Conservation (phyloP, 2,888 invertebrate genomes). For the Rotaria magnacalcarata region DNA sequence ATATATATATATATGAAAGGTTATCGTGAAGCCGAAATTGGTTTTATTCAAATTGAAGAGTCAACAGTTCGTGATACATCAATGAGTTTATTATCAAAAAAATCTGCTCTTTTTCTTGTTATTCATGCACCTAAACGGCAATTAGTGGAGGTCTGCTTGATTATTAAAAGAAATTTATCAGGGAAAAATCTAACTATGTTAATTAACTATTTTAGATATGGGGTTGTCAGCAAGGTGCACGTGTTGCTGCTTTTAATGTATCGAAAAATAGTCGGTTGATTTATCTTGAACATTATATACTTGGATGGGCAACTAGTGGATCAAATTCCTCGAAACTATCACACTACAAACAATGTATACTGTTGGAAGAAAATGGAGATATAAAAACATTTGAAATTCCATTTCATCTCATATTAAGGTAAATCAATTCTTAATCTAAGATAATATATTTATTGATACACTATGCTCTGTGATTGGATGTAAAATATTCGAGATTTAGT, state of each 20-base stretch:
- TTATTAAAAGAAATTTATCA: background rate
- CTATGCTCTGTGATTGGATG: no score
- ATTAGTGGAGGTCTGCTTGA: constrained; percentile 69
- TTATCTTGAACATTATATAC: constrained; percentile 74
- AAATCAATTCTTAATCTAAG: background rate
- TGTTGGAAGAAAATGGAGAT: constrained; percentile 77
- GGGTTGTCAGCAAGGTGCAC: constrained; percentile 79
- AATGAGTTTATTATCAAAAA: constrained; percentile 47
- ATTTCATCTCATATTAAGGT: constrained; percentile 77
- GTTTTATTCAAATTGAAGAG: constrained; percentile 79
- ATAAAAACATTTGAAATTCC: constrained; percentile 79
- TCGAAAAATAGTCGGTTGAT: constrained; percentile 70
- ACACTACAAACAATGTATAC: constrained; percentile 64
- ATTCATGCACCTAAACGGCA: constrained; percentile 89
- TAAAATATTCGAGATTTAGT: no score
- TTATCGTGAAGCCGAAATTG: constrained; percentile 88
- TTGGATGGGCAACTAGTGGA: constrained; percentile 65
- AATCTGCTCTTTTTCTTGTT: constrained; percentile 70
- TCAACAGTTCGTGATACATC: constrained; percentile 49
- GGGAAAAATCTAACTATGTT: background rate
- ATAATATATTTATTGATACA: no score
- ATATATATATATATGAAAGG: constrained; percentile 59
- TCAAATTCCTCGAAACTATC: constrained; percentile 27
- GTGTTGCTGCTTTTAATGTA: constrained; percentile 83
- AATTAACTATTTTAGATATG: constrained; percentile 64